These are phyloP conservation scores for Cephus rjabovi DNA, from an alignment of 2,888 invertebrate species.

Conservation along the genomic window DNA sequence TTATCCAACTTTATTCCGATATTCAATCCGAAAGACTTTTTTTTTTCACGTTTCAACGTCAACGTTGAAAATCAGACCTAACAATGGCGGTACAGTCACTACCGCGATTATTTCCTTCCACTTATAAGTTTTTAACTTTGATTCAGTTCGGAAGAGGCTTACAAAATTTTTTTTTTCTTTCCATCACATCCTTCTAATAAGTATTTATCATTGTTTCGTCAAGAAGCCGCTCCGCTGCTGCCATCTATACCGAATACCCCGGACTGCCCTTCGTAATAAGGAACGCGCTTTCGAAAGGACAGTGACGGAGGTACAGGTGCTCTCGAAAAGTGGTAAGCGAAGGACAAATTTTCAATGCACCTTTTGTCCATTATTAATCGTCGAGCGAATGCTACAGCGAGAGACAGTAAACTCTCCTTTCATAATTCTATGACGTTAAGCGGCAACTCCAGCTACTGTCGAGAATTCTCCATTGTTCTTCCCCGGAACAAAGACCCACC, in stretches of 20 bases:
- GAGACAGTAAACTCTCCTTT: not conserved
- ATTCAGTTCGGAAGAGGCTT: not conserved
- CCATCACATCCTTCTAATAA: not conserved
- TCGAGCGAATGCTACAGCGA: not conserved
- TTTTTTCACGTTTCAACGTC: not conserved
- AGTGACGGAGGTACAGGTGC: not conserved
- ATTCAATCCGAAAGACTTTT: not conserved
- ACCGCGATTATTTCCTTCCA: not conserved
- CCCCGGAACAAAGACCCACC: not conserved
- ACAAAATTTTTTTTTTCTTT: too few species aligned
- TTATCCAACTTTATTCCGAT: not conserved
- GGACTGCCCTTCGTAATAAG: not conserved
- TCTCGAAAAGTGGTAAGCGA: not conserved
- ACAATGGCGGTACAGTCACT: not conserved
- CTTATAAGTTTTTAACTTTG: not conserved
- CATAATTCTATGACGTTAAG: not conserved
- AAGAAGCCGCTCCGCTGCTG: not conserved
- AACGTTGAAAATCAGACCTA: not conserved
- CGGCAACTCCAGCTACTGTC: not conserved
- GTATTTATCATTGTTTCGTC: not conserved
- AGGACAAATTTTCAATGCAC: not conserved
- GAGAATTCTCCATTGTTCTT: not conserved
- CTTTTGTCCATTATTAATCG: not conserved
- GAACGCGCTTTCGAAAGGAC: not conserved
- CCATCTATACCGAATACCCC: not conserved